Evolutionary conservation across 2,888 invertebrate genomes (phyloP).

Genomic region (Ditula angustiorana): DNA sequence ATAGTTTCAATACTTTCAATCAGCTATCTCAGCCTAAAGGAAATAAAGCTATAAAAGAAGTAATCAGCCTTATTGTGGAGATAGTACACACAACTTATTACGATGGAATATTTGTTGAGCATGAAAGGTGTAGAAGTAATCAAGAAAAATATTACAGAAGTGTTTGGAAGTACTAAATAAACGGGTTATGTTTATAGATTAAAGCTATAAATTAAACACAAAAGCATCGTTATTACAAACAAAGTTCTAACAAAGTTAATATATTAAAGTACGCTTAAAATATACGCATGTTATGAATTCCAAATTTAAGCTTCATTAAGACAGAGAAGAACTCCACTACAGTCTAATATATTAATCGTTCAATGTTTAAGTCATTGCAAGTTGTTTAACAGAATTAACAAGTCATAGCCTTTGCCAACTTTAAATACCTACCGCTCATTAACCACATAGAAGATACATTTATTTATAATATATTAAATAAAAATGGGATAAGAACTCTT

Average conservation of each 20-base stretch:
- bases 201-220: conserved; percentile 1
- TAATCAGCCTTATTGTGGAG: too few species aligned
- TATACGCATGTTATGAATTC: conserved; percentile 16
- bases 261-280: conserved; percentile 7
- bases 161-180: too few species aligned
- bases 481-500: not conserved
- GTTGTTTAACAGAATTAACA: not conserved
- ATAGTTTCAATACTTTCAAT: too few species aligned
- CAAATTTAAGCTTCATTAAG: conserved; percentile 18
- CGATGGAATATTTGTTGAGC: too few species aligned
- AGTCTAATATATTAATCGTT: not conserved
- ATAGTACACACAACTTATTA: too few species aligned
- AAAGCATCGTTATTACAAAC: not conserved
- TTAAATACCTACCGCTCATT: not conserved
- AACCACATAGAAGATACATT: not conserved
- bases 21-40: too few species aligned
- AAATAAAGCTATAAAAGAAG: too few species aligned
- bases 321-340: conserved; percentile 1
- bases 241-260: not conserved
- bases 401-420: not conserved
- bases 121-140: too few species aligned
- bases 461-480: not conserved
- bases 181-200: too few species aligned
- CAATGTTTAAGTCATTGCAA: not conserved
- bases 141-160: too few species aligned